A percentile compares a stretch with the other conserved stretches of the same genome.
phyloP scores from a whole-genome alignment of 2,113 vertebrate species.

The Corythoichthys haematopterus region DNA sequence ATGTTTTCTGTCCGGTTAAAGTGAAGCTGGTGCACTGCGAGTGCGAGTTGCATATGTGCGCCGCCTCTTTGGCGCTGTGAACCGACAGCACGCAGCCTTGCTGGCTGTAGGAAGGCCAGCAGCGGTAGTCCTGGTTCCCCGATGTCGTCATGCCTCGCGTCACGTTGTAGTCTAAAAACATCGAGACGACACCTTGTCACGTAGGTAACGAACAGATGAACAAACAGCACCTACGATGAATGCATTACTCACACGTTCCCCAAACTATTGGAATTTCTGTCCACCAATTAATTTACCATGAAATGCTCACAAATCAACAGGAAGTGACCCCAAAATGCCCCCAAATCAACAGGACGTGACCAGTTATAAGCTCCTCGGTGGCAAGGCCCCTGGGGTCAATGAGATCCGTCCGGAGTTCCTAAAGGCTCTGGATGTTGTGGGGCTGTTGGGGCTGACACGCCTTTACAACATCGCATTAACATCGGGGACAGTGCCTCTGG shows the following conservation, averaged over 20 bases:
- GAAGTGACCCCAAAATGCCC: no score
- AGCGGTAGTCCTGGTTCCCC: constrained; percentile 76
- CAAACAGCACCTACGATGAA: not conserved
- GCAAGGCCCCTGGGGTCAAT: no score
- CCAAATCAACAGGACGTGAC: no score
- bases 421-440: no score
- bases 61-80: constrained; percentile 75
- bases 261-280: no score
- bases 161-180: constrained; percentile 74
- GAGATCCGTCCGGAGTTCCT: no score
- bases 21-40: constrained; percentile 78
- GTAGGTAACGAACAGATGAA: not conserved
- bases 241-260: not conserved
- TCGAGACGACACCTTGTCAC: constrained; percentile 10
- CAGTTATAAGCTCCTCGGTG: no score
- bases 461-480: no score
- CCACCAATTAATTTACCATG: no score
- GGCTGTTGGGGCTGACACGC: no score
- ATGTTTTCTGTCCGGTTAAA: constrained; percentile 73
- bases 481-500: no score
- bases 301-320: no score
- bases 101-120: constrained; percentile 86
- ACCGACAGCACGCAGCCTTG: constrained; percentile 81
- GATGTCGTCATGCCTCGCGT: constrained; percentile 70
- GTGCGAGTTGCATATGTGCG: constrained; percentile 77